phyloP scores from a whole-genome alignment of 2,888 invertebrate species.

The Corythucha ciliata region DNA sequence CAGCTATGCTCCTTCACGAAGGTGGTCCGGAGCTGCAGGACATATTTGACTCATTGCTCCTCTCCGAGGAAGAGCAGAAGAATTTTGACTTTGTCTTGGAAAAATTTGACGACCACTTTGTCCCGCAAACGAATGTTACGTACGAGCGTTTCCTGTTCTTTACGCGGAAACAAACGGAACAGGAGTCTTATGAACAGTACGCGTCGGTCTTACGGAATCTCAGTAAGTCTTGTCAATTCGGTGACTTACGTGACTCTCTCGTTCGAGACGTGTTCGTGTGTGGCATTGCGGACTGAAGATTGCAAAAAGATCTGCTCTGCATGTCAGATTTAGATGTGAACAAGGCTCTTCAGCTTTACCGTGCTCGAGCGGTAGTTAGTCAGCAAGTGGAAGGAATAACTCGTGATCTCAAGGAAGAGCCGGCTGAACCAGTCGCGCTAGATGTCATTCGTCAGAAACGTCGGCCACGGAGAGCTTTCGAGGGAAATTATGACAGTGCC shows the following conservation, averaged over 20 bases:
- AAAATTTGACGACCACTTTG: constrained; percentile 9
- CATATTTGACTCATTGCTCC: constrained; percentile 1
- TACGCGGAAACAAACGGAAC: constrained; percentile 2
- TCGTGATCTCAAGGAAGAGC: background rate
- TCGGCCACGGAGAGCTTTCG: too few relatives aligned
- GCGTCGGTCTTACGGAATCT: constrained; percentile 4
- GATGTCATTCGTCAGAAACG: background rate
- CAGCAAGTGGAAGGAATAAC: constrained; percentile 5
- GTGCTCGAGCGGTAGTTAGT: background rate
- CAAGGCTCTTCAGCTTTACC: constrained; percentile 8
- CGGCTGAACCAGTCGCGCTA: background rate
- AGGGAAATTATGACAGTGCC: too few relatives aligned
- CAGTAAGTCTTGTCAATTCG: constrained; percentile 17
- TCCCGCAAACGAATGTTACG: constrained; percentile 9
- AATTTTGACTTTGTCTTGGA: background rate
- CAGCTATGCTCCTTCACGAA: constrained; percentile 10
- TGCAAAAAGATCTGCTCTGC: constrained; percentile 1
- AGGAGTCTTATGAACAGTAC: constrained; percentile 13
- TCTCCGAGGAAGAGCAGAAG: background rate
- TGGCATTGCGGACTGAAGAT: constrained; percentile 3
- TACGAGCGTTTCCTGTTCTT: constrained; percentile 14
- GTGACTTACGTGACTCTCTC: background rate
- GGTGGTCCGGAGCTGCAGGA: constrained; percentile 1
- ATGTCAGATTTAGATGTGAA: background rate
- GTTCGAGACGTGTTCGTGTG: constrained; percentile 17